phyloP scores from a whole-genome alignment of 2,113 vertebrate species.

The Albula goreensis region DNA sequence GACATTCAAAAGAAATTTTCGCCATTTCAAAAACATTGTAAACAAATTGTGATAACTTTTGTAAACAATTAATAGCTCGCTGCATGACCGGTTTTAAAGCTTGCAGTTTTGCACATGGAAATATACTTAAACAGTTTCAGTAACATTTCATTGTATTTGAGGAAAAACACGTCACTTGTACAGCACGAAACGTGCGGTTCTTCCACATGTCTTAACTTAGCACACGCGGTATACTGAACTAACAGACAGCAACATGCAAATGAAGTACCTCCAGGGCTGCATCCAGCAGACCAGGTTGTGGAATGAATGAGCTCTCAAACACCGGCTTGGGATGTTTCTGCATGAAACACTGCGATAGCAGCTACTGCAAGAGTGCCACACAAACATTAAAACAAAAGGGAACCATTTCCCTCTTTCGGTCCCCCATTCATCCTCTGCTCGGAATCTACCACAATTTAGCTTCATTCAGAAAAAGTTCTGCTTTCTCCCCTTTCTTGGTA shows the following conservation, averaged over 20 bases:
- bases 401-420: background rate
- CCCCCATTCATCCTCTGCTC: background rate
- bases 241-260: conserved; percentile 52
- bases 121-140: conserved; percentile 35
- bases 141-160: conserved; percentile 48
- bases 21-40: conserved; percentile 55
- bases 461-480: background rate
- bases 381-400: conserved; percentile 21
- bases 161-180: conserved; percentile 47
- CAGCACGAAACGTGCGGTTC: conserved; percentile 52
- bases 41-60: conserved; percentile 53
- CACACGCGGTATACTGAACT: conserved; percentile 45
- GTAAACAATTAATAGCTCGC: conserved; percentile 55
- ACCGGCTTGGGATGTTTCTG: conserved; percentile 24
- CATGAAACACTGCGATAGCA: conserved; percentile 22
- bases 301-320: background rate
- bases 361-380: conserved; percentile 43
- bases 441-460: background rate
- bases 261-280: conserved; percentile 50
- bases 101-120: background rate
- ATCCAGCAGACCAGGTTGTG: conserved; percentile 29
- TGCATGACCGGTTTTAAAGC: conserved; percentile 38
- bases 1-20: conserved; percentile 43
- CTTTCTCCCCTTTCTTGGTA: background rate
- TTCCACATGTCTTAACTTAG: conserved; percentile 51